phyloP scores from a whole-genome alignment of 2,113 vertebrate species.

The Egretta garzetta region DNA sequence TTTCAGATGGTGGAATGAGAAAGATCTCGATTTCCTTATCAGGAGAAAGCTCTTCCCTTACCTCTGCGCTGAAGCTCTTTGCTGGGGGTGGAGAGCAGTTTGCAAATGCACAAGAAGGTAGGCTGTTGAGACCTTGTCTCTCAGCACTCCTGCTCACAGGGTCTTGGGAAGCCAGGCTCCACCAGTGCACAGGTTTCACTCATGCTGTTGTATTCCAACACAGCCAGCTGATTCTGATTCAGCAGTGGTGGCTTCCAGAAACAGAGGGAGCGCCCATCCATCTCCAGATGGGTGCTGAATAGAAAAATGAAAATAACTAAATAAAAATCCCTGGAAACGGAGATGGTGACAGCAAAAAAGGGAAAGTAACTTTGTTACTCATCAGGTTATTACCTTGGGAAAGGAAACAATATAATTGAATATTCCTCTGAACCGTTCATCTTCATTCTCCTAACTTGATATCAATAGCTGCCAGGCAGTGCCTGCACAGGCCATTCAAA shows the following conservation, averaged over 20 bases:
- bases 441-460: constrained; percentile 64
- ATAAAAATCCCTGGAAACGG: constrained; percentile 46
- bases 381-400: constrained; percentile 53
- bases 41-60: background rate
- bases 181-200: background rate
- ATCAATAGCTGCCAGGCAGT: constrained; percentile 62
- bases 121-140: background rate
- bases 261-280: background rate
- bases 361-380: constrained; percentile 49
- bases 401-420: constrained; percentile 62
- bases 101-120: background rate
- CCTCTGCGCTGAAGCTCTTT: background rate
- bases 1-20: background rate
- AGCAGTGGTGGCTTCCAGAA: constrained; percentile 15
- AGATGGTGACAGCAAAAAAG: constrained; percentile 40
- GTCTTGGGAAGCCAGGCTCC: background rate
- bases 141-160: background rate
- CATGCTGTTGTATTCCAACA: background rate
- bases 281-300: constrained; percentile 30
- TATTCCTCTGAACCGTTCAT: constrained; percentile 53
- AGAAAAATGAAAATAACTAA: constrained; percentile 54
- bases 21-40: background rate
- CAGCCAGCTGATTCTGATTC: background rate
- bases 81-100: background rate
- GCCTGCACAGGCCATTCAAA: constrained; percentile 49